These are phyloP conservation scores for Merops nubicus DNA, from an alignment of 2,113 vertebrate genomes.

Conservation along the genomic window DNA sequence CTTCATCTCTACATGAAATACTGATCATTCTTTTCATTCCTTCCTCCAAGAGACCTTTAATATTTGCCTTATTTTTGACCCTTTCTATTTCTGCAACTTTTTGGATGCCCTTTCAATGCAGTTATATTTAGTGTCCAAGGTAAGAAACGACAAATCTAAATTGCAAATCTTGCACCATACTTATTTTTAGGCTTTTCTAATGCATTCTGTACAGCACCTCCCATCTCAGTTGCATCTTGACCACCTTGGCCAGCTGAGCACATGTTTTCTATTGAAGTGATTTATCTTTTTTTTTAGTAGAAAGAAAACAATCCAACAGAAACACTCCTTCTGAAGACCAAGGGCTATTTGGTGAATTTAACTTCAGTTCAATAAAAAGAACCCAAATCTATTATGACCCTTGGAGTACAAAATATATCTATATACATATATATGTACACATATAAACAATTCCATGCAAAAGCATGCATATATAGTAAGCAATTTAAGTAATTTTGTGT, in stretches of 20 bases:
- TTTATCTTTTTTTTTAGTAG: background rate
- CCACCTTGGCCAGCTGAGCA: background rate
- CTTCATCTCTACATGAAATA: background rate
- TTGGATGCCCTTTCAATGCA: background rate
- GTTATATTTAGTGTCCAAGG: background rate
- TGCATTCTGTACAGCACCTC: background rate
- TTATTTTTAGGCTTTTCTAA: background rate
- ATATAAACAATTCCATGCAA: too few relatives aligned
- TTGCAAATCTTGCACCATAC: background rate
- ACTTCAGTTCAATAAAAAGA: conserved; percentile 30
- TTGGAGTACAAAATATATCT: background rate
- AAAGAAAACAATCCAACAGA: background rate
- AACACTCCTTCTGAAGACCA: background rate
- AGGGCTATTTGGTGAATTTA: conserved; percentile 40
- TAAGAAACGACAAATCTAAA: background rate
- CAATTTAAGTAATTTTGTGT: too few relatives aligned
- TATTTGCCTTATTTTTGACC: background rate
- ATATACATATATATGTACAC: background rate
- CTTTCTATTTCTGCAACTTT: rapidly evolving
- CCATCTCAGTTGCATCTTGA: background rate
- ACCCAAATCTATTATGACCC: conserved; percentile 24
- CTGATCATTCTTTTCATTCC: conserved; percentile 8
- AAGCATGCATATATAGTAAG: too few relatives aligned
- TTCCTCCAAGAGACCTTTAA: background rate
- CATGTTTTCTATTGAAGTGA: background rate